Evolutionary conservation across 1,140 invertebrate genomes (phyloP).

Genomic region (Drosophila setifemur): DNA sequence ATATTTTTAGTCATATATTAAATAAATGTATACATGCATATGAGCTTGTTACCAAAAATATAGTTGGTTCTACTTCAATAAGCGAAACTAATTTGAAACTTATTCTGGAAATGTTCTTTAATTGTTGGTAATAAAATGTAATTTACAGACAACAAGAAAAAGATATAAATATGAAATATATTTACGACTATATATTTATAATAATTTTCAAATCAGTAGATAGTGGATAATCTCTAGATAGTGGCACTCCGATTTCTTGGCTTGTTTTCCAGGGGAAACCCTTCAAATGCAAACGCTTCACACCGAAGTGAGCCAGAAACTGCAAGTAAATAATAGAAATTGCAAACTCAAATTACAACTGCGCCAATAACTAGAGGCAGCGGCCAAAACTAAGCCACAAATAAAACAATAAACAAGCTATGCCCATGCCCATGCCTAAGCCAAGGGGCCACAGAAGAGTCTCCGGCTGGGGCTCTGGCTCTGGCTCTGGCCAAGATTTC

Average conservation of each 20-base stretch:
- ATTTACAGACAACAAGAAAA: too few relatives aligned
- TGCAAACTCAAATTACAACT: constrained; percentile 54
- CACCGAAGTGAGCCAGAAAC: constrained; percentile 64
- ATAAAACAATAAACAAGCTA: constrained; percentile 72
- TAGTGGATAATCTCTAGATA: neutral
- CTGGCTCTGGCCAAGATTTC: constrained; percentile 58
- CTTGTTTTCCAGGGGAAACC: constrained; percentile 1
- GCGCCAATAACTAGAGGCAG: constrained; percentile 19
- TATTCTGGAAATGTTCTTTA: too few relatives aligned
- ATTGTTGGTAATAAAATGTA: too few relatives aligned
- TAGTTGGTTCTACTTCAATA: too few relatives aligned
- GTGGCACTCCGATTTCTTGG: constrained; percentile 10
- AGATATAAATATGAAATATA: neutral
- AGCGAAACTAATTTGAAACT: too few relatives aligned
- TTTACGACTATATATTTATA: neutral
- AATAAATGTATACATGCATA: too few relatives aligned
- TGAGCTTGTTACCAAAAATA: too few relatives aligned
- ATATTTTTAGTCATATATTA: too few relatives aligned
- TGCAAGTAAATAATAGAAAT: constrained; percentile 77
- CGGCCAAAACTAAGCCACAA: constrained; percentile 35
- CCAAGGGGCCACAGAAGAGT: constrained; percentile 15
- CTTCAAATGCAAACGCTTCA: constrained; percentile 41
- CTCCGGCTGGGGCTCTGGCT: constrained; percentile 3
- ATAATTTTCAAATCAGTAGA: too few relatives aligned
- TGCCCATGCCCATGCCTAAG: constrained; percentile 54